Evolutionary conservation across 2,888 invertebrate species (phyloP), one percentile per base, ranked within the genome.

Genomic region (Caenorhabditis panamensis): DNA sequence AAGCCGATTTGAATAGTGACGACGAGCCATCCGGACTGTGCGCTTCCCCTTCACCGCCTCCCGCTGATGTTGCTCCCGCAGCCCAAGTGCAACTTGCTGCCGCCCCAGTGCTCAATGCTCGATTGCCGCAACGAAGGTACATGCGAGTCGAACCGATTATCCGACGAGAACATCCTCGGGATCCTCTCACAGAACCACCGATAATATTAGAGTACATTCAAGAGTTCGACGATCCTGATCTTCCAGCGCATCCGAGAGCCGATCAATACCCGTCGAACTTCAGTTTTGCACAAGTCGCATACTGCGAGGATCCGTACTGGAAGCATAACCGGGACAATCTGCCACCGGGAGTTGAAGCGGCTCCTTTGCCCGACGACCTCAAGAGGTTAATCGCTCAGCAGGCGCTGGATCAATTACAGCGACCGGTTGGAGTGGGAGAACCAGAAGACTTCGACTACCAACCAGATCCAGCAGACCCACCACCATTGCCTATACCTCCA

Each of bases 221-320:
- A 13, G 24, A 18, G 0, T 5, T 47, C 26, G 20, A 36, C 16
- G 6, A 24, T 22, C 64, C 71, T 1, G n/a, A 20, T 2, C 44
- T 56, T 3, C 44, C 36, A 2, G 2, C 18, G 5, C 58, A 51
- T 41, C 64, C 58, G 5, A 49, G 64, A 3, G 51, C 56, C 1
- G 18, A 54, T 44, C 62, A 62, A 22, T 71, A 71, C 20, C 62
- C 71, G 0, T 16, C 28, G 0, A 11, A 31, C 1, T 62, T 16
- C 6, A 20, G 20, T 16, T 51, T 28, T 2, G 44, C 62, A 1
- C 31, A 54, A 44, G 31, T 71, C 31, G 54, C 18, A 11, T 71
- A 54, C 28, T 18, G 20, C 8, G 71, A 71, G 28, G 71, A 71
- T 54, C 11, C 13, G 0, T 71, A 37, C 26, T 71, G 71, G 71